These are phyloP conservation scores for Coilia nasus DNA, from an alignment of 2,797 vertebrate genomes.

Conservation along the genomic window DNA sequence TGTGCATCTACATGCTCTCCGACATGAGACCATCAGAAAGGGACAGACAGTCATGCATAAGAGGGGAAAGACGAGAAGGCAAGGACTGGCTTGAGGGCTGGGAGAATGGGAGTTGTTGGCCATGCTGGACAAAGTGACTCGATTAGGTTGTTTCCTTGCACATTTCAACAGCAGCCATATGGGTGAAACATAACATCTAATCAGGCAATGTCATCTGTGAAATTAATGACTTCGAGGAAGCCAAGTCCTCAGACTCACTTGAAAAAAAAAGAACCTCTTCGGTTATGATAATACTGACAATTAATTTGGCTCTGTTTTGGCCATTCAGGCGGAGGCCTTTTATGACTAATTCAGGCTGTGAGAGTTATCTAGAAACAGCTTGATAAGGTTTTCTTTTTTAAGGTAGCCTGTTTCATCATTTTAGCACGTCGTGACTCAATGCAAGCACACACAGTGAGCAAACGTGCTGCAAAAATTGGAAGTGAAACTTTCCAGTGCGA, in stretches of 20 bases:
- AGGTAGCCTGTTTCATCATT: no score
- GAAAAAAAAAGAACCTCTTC: background rate
- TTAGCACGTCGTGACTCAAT: no score
- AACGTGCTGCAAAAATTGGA: background rate
- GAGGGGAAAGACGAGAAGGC: background rate
- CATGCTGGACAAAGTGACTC: background rate
- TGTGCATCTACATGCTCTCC: background rate
- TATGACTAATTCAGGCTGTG: background rate
- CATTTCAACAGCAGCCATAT: background rate
- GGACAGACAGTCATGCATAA: background rate
- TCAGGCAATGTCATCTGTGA: background rate
- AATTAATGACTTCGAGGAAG: background rate
- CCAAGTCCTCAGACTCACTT: background rate
- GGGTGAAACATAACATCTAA: background rate
- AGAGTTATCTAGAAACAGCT: background rate
- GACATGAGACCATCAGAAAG: background rate
- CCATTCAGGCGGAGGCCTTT: background rate
- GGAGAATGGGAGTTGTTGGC: background rate
- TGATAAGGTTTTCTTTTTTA: background rate
- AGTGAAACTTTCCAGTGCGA: background rate
- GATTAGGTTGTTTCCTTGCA: background rate
- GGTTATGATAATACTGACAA: background rate
- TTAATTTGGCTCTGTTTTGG: background rate
- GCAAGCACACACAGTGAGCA: background rate
- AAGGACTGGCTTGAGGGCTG: background rate